Base-by-base conservation (phyloP, 2,113 vertebrate genomes). In the Galeopterus variegatus region DNA sequence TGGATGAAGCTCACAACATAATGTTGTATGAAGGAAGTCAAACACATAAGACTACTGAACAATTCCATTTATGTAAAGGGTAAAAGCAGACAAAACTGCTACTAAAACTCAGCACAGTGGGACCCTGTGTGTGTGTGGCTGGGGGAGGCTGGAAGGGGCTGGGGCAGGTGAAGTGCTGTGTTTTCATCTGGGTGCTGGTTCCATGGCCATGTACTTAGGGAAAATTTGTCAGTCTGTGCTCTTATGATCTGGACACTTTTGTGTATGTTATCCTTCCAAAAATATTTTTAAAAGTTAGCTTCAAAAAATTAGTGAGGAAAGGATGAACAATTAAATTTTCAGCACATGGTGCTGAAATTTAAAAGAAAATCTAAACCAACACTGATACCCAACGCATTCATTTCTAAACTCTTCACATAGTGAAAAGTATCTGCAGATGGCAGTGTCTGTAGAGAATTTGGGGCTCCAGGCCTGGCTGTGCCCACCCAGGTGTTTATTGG, bases 111-210 rank as follows among this genome's bases (percentile, higher is more conserved):
- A 12, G 33, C 24, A 26, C 0, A 36, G 33, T 0, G 6, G 23
- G 69, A 24, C 31, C 11, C 14, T 15, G 17, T 24, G 41, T 50
- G 17, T 14, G 48, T 26, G 28, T 18, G 79, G 10, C 36, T 58
- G n/a, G 2, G 33, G 31, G 5, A 1, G 1, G 1, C 18, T 9
- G 7, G 9, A 10, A 4, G 6, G 48, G 24, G 7, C 17, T 15
- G 1, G 26, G n/a, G 67, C 50, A 69, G 58, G 54, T 6, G 41
- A n/a, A 1, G 13, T 1, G 24, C 60, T 79, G 33, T 6, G 17
- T 58, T 70, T 62, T 18, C 41, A 45, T 41, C 9, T n/a, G 64
- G 45, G 33, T 9, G n/a, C 58, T 75, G 67, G 5, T 65, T 88
- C 23, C 8, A 11, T 2, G 54, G 67, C 41, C 19, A 33, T 13